A percentile compares a stretch with the other conserved stretches of the same genome.
Conservation (phyloP, 2,888 invertebrate species). For the Agonum fuliginosum region DNA sequence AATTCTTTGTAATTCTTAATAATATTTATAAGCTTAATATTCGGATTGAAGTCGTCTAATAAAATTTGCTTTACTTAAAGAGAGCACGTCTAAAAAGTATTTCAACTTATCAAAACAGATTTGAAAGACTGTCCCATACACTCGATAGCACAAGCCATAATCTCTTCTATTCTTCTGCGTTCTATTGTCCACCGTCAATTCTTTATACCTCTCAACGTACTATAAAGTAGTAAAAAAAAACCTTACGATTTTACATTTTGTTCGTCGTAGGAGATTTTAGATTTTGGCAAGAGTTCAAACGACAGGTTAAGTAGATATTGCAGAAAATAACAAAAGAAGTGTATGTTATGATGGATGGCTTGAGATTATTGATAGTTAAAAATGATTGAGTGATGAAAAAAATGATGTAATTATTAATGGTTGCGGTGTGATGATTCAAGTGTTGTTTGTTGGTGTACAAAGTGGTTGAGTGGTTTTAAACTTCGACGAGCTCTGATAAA, state of each 20-base stretch:
- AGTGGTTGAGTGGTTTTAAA: background rate
- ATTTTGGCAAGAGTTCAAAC: constrained; percentile 36
- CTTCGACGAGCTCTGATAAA: background rate
- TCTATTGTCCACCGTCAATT: background rate
- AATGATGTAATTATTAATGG: constrained; percentile 38
- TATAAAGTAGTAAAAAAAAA: background rate
- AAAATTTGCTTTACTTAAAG: no score
- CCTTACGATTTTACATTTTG: background rate
- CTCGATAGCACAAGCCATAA: no score
- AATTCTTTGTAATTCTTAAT: no score
- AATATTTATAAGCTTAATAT: no score
- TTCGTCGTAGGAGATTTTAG: constrained; percentile 16
- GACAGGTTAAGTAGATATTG: constrained; percentile 40
- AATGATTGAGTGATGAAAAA: constrained; percentile 39
- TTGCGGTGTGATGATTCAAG: constrained; percentile 11
- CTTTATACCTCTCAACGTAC: background rate
- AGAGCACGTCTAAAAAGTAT: no score
- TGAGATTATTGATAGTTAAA: constrained; percentile 15
- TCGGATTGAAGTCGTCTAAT: no score
- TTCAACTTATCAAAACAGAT: no score
- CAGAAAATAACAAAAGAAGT: constrained; percentile 30
- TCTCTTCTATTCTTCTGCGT: no score
- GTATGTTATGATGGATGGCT: constrained; percentile 30
- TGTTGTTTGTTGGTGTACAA: background rate
- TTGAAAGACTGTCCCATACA: no score